A percentile compares a stretch with the other conserved stretches of the same genome.
phyloP scores from a whole-genome alignment of 2,113 vertebrate species.

The Numenius arquata region DNA sequence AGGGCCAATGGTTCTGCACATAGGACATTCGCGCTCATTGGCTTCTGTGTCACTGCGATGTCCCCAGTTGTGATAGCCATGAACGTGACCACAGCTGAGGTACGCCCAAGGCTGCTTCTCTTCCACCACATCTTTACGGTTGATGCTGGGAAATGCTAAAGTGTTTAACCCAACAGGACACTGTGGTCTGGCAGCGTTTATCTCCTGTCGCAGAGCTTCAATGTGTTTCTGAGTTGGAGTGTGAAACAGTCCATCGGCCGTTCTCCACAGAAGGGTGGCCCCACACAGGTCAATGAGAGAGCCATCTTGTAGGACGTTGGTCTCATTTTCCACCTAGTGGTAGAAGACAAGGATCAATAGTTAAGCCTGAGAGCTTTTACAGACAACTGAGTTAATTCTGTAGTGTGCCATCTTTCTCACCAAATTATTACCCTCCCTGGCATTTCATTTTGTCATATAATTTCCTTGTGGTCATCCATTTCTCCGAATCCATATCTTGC shows the following conservation, averaged over 20 bases:
- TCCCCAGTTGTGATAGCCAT: slow-evolving; percentile 98
- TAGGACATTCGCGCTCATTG: slow-evolving; percentile 93
- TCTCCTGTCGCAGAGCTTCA: slow-evolving; percentile 95
- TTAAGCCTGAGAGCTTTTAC: background rate
- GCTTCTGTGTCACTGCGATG: slow-evolving; percentile 90
- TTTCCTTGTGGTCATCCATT: background rate
- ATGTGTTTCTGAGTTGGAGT: slow-evolving; percentile 96
- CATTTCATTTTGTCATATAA: background rate
- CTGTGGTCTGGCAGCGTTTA: slow-evolving; percentile 92
- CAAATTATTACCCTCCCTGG: fast-evolving
- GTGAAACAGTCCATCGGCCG: slow-evolving; percentile 92
- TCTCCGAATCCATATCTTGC: background rate
- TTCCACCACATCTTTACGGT: slow-evolving; percentile 89
- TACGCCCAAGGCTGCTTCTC: slow-evolving; percentile 98
- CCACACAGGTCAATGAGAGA: slow-evolving; percentile 97
- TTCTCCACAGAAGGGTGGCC: slow-evolving; percentile 94
- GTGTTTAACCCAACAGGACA: slow-evolving; percentile 97
- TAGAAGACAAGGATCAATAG: background rate
- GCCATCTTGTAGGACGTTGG: slow-evolving; percentile 91
- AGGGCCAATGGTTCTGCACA: slow-evolving; percentile 94
- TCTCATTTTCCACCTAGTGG: slow-evolving; percentile 91
- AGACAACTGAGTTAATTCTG: background rate
- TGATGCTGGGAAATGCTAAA: slow-evolving; percentile 96
- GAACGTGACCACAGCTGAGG: slow-evolving; percentile 94
- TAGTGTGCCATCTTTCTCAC: fast-evolving